Evolutionary conservation across 2,113 vertebrate species (phyloP), one percentile per base, ranked within the genome.

Genomic region (Thunnus maccoyii): DNA sequence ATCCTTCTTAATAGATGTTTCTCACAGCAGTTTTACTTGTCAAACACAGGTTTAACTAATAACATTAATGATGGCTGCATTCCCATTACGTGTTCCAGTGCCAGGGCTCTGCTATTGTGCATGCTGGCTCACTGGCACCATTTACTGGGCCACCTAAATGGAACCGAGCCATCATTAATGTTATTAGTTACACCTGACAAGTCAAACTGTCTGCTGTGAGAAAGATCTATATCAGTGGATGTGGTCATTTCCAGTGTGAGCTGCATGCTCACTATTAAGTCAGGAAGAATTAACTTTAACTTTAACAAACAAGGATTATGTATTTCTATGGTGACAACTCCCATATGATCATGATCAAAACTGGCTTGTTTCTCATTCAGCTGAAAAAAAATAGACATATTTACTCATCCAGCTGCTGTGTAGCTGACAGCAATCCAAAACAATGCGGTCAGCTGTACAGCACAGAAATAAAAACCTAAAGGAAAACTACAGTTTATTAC

Each of bases 171-270:
- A 85, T 78, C 84, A 55, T 82, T 86, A 82, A 89, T 77, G 76
- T 82, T 73, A 80, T 88, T 86, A 82, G 86, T 88, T 88, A 84
- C 76, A 91, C 84, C 86, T 87, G 88, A 88, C 82, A 88, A 88
- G 64, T 84, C 62, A 70, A 56, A 88, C 65, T 80, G 54, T 80
- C 76, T 50, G 70, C 88, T 81, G 55, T 82, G 80, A 88, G 69
- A 87, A 86, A 88, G 79, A 81, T 86, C 71, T 87, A 73, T 79
- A 89, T 92, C 70, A 78, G 80, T 27, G 65, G 65, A 56, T 82
- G 66, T 75, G 78, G 75, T 79, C 78, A 54, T 70, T 75, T 84
- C 58, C 65, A 62, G 44, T 76, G 60, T 74, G 57, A 79, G 77
- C 58, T 77, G 56, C 63, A 9, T 30, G 69, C 27, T 84, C 51